Evolutionary conservation across 2,797 vertebrate genomes (phyloP).

Genomic region (Gadopsis bispinosus): DNA sequence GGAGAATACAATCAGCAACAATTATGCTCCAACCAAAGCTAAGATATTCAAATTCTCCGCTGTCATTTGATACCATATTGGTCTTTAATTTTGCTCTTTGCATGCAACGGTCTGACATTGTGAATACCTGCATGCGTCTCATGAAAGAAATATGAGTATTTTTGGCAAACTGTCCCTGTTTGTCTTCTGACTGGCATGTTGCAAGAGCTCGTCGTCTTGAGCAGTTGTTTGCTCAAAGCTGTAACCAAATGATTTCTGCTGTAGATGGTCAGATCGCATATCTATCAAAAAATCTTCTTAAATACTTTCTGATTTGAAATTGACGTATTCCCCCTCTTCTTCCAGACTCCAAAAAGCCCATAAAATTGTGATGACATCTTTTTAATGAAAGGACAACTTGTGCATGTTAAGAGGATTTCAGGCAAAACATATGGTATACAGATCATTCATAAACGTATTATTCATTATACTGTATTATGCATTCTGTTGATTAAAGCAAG

Average conservation of each 20-base stretch:
- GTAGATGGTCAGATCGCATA: background rate
- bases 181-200: background rate
- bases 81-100: background rate
- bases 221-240: slow-evolving; percentile 3
- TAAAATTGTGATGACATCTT: background rate
- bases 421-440: background rate
- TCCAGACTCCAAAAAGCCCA: background rate
- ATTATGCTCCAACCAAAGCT: background rate
- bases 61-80: slow-evolving; percentile 8
- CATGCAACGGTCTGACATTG: background rate
- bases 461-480: background rate
- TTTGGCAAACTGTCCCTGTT: background rate
- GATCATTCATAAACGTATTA: background rate
- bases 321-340: background rate
- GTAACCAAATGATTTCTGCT: background rate
- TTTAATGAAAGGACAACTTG: background rate
- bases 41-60: background rate
- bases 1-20: background rate
- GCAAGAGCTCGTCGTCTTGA: background rate
- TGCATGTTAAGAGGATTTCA: background rate
- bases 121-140: background rate
- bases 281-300: background rate
- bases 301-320: background rate
- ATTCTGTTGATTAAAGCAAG: background rate
- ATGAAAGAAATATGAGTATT: background rate